These are phyloP conservation scores for Zaprionus ornatus DNA, from an alignment of 1,140 invertebrate species.

Conservation along the genomic window DNA sequence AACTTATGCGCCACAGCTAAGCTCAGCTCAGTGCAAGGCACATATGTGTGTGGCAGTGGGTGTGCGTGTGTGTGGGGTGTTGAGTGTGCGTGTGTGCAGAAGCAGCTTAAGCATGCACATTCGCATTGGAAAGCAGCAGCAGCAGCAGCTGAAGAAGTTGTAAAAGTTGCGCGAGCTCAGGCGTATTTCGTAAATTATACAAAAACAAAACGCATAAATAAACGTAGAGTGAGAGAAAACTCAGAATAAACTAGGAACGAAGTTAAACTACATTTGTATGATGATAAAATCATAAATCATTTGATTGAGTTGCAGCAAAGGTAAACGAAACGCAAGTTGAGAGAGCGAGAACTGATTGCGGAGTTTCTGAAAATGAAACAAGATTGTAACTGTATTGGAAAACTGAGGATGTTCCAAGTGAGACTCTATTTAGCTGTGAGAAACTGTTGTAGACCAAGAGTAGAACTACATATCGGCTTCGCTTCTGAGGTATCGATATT, in stretches of 20 bases:
- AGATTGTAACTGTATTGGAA: not conserved
- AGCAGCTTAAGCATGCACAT: constrained; percentile 71
- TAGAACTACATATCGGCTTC: no score
- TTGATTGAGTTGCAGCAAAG: not conserved
- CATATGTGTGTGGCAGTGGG: not conserved
- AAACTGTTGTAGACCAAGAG: no score
- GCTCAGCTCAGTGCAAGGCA: constrained; percentile 48
- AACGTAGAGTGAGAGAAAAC: not conserved
- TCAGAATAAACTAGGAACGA: not conserved
- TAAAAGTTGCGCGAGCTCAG: constrained; percentile 70
- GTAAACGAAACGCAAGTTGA: not conserved
- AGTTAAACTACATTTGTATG: not conserved
- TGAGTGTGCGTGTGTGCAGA: constrained; percentile 34
- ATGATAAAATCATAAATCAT: not conserved
- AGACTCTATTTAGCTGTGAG: no score
- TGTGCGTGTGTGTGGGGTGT: not conserved
- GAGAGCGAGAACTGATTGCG: not conserved
- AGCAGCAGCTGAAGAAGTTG: constrained; percentile 62
- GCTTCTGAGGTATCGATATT: no score
- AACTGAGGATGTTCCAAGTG: not conserved
- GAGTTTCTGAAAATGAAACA: not conserved
- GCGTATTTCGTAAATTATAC: constrained; percentile 51
- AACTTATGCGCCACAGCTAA: constrained; percentile 73
- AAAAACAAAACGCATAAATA: constrained; percentile 47
- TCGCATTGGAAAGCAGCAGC: constrained; percentile 58